Evolutionary conservation across 2,888 invertebrate genomes (phyloP).

Genomic region (Athripsodes cinereus): DNA sequence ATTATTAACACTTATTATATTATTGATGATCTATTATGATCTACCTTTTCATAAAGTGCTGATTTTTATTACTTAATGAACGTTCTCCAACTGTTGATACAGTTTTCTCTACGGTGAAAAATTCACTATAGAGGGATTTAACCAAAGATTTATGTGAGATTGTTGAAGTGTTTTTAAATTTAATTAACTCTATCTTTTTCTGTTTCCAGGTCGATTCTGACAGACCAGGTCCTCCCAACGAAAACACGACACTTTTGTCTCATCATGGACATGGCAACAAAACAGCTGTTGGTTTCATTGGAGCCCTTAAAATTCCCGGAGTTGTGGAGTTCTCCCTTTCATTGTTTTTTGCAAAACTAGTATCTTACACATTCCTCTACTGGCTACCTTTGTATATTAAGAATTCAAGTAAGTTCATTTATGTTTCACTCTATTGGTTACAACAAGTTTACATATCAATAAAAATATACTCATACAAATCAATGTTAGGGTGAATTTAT

Average conservation of each 20-base stretch:
- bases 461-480: too few species aligned
- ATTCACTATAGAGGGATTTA: too few species aligned
- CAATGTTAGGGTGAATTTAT: too few species aligned
- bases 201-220: conserved; percentile 3
- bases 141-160: too few species aligned
- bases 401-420: conserved; percentile 64
- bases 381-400: conserved; percentile 93
- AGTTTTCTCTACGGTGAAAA: too few species aligned
- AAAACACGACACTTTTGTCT: conserved; percentile 37
- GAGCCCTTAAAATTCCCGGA: conserved; percentile 82
- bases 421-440: not conserved
- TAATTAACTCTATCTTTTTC: not conserved
- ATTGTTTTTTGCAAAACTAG: conserved; percentile 92
- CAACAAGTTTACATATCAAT: too few species aligned
- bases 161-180: too few species aligned
- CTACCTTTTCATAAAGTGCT: too few species aligned
- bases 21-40: too few species aligned
- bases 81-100: too few species aligned
- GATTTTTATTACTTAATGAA: too few species aligned
- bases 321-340: conserved; percentile 90
- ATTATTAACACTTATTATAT: too few species aligned
- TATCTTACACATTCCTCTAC: conserved; percentile 94
- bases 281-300: conserved; percentile 66
- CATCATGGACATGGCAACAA: conserved; percentile 31
- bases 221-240: conserved; percentile 24